Evolutionary conservation across 2,888 invertebrate species (phyloP).

Genomic region (Corythucha ciliata): DNA sequence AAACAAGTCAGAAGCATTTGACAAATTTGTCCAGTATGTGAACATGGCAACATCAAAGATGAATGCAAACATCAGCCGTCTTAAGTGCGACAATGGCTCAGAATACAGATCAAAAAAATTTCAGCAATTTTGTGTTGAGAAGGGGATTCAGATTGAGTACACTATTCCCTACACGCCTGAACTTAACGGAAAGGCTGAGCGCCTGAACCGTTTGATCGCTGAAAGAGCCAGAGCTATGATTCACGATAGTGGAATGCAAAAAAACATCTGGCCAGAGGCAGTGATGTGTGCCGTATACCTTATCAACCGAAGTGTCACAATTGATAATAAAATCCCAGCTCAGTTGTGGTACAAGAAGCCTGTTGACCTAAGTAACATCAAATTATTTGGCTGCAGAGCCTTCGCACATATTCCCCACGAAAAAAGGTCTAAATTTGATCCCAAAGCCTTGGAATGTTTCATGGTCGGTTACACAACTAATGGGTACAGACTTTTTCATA

Average conservation of each 20-base stretch:
- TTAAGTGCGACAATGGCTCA: constrained; percentile 7
- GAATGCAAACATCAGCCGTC: not conserved
- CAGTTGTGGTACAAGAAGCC: constrained; percentile 7
- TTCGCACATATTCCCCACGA: constrained; percentile 10
- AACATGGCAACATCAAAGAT: constrained; percentile 5
- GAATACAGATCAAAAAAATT: constrained; percentile 15
- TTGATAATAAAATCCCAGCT: constrained; percentile 6
- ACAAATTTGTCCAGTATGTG: constrained; percentile 13
- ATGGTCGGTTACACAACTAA: constrained; percentile 13
- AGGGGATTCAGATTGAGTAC: constrained; percentile 16
- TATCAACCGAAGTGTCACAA: constrained; percentile 5
- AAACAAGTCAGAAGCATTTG: constrained; percentile 14
- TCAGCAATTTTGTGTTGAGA: constrained; percentile 14
- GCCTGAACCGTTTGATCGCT: constrained; percentile 15
- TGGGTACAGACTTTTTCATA: not conserved
- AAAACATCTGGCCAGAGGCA: constrained; percentile 11
- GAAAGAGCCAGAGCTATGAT: constrained; percentile 14
- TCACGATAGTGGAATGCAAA: constrained; percentile 4
- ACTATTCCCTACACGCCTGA: constrained; percentile 18
- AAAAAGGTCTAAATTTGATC: constrained; percentile 16
- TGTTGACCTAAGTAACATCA: not conserved
- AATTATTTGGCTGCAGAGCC: constrained; percentile 9
- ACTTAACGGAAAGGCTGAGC: constrained; percentile 19
- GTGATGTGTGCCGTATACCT: constrained; percentile 14
- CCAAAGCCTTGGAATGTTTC: constrained; percentile 10